Evolutionary conservation across 2,797 vertebrate genomes (phyloP), one percentile per base, ranked within the genome.

Genomic region (Gymnothorax reevesii): DNA sequence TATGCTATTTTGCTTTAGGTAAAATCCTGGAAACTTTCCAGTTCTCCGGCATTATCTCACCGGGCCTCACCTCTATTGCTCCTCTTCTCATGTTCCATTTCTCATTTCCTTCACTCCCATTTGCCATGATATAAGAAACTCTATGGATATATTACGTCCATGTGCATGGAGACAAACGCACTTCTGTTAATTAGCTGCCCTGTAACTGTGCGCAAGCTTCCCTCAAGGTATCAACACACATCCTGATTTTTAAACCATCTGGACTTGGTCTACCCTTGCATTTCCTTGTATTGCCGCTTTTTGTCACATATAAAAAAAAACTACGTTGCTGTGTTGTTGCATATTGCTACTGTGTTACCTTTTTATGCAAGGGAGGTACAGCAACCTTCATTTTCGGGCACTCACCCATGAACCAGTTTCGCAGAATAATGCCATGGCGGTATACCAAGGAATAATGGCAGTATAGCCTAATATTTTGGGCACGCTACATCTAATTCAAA

Each of bases 191-290:
- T 20, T 77, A 17, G 15, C 73, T 49, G 73, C 15, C 33, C 42
- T 7, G 42, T 7, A 22, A 33, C 27, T 75, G 71, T 15, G 27
- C 5, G 42, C 69, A 71, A 27, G 22, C 15, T 25, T 77, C 33
- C 73, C 73, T 42, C 15, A 17, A 77, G 73, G 15, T 7, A 7
- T 77, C 4, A 17, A 20, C 42, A 15, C 73, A 49, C 42, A 52
- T 77, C 73, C 73, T 77, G 73, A 77, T 77, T 77, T 7, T 52
- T 77, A 77, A 52, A 77, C 42, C 13, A 77, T 52, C 33, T 77
- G 73, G 33, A 13, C 69, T 33, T 10, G 33, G 69, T 33, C 73
- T 77, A 12, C 33, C 22, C 73, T 33, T 17, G 69, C 42, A 20
- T 52, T 52, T 17, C 42, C 42, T 52, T 7, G n/a, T 27, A 69